phyloP scores from a whole-genome alignment of 2,888 invertebrate species.

The Coenonympha glycerion region DNA sequence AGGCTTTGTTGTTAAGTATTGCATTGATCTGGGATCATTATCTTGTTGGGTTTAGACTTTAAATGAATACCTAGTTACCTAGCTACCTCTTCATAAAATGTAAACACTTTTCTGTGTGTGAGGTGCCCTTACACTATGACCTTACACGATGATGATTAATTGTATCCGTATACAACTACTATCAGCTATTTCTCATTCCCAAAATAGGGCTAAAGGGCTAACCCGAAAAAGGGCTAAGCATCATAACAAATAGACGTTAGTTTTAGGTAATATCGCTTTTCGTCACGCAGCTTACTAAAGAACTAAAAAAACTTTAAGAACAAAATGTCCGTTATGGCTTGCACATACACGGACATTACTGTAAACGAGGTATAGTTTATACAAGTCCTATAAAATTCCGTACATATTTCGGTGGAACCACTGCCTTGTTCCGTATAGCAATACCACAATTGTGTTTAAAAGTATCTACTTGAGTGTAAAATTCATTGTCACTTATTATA shows the following conservation, averaged over 20 bases:
- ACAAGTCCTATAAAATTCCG: constrained; percentile 3
- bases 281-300: no score
- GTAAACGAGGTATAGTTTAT: not conserved
- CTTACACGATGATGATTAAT: no score
- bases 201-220: no score
- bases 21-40: not conserved
- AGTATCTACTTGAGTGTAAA: constrained; percentile 1
- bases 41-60: not conserved
- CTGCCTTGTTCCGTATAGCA: constrained; percentile 5
- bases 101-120: no score
- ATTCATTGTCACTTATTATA: constrained; percentile 6
- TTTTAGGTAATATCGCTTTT: no score
- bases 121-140: no score
- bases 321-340: not conserved
- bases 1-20: constrained; percentile 22
- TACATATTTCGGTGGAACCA: constrained; percentile 2
- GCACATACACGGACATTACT: not conserved
- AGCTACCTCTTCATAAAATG: no score
- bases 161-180: no score
- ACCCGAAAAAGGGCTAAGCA: no score
- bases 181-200: no score
- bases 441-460: constrained; percentile 7
- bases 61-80: not conserved
- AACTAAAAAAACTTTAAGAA: not conserved
- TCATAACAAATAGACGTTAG: no score